Evolutionary conservation across 2,888 invertebrate genomes (phyloP).

Genomic region (Rhagophthalmus giganteus): DNA sequence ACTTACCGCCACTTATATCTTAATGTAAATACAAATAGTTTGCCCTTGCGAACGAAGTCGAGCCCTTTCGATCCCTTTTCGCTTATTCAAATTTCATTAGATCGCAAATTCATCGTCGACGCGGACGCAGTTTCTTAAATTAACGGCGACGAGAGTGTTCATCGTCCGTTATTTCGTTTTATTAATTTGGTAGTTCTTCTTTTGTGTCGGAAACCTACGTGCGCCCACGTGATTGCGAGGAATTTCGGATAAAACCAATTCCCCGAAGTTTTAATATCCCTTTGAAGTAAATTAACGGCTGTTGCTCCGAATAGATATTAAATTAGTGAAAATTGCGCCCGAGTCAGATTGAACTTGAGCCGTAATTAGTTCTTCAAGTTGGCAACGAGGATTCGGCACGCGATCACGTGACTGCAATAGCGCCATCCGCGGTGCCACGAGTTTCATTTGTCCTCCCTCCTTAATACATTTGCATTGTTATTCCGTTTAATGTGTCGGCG

Average conservation of each 20-base stretch:
- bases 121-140: no score
- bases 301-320: constrained; percentile 43
- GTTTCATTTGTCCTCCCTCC: constrained; percentile 17
- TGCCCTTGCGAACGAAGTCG: not conserved
- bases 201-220: no score
- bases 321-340: constrained; percentile 49
- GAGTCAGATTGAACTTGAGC: constrained; percentile 43
- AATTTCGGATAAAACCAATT: constrained; percentile 20
- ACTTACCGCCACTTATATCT: constrained; percentile 5
- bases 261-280: constrained; percentile 19
- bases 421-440: constrained; percentile 19
- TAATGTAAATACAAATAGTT: constrained; percentile 7
- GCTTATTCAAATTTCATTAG: no score
- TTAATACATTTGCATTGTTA: constrained; percentile 15
- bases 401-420: constrained; percentile 46
- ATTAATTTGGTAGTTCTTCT: no score
- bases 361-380: constrained; percentile 51
- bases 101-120: no score
- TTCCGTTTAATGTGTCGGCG: constrained; percentile 7
- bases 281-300: constrained; percentile 23
- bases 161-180: no score
- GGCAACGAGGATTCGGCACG: constrained; percentile 48
- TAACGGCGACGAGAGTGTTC: no score
- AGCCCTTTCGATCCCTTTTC: no score
- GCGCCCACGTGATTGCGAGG: no score